Evolutionary conservation across 2,113 vertebrate genomes (phyloP).

Genomic region (Damaliscus lunatus): DNA sequence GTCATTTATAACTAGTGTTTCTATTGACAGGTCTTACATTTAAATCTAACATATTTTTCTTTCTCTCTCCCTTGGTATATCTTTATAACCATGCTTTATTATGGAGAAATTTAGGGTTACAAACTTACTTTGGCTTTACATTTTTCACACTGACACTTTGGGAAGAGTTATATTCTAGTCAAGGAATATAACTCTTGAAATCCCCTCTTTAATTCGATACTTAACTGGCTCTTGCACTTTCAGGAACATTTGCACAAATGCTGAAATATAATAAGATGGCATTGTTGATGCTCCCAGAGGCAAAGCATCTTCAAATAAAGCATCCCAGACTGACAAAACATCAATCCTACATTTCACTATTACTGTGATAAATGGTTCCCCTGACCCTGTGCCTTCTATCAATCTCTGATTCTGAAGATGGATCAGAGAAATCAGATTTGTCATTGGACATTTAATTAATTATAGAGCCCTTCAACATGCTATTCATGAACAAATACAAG

Average conservation of each 20-base stretch:
- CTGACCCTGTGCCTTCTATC: conserved; percentile 74
- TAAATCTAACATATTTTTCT: not conserved
- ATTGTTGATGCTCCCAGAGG: conserved; percentile 6
- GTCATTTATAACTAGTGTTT: not conserved
- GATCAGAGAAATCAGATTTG: conserved; percentile 53
- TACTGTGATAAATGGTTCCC: conserved; percentile 65
- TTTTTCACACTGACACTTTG: not conserved
- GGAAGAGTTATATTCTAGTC: not conserved
- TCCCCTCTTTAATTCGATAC: not conserved
- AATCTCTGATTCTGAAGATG: conserved; percentile 74
- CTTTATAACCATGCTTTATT: not conserved
- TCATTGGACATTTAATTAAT: conserved; percentile 71
- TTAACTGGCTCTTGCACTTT: not conserved
- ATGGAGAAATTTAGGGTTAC: not conserved
- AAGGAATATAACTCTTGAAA: conserved; percentile 24
- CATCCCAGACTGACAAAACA: conserved; percentile 63
- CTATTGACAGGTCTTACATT: not conserved
- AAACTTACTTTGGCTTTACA: not conserved
- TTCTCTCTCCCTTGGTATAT: not conserved
- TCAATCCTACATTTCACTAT: conserved; percentile 62
- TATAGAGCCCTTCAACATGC: conserved; percentile 59
- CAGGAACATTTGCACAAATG: not conserved
- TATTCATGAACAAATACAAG: conserved; percentile 69
- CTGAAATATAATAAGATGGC: conserved; percentile 36
- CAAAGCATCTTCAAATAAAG: conserved; percentile 67